phyloP scores from a whole-genome alignment of 2,797 vertebrate genomes.

The Macrochelys suwanniensis region DNA sequence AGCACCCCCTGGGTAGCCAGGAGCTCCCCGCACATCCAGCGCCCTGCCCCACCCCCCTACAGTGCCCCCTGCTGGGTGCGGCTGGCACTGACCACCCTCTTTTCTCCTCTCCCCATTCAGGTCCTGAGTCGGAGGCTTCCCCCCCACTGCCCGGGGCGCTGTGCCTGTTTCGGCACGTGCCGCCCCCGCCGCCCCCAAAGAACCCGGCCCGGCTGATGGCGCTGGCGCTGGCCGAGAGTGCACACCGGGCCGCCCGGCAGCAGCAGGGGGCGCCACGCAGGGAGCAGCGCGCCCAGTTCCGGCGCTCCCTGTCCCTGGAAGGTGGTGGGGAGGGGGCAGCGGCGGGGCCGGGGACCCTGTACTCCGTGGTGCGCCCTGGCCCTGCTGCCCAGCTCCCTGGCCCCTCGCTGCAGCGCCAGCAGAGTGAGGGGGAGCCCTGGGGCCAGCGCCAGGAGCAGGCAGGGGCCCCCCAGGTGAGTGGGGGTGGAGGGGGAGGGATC shows the following conservation, averaged over 20 bases:
- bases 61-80: background rate
- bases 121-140: slow-evolving; percentile 64
- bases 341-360: slow-evolving; percentile 63
- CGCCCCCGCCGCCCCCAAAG: slow-evolving; percentile 85
- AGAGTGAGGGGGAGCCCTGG: background rate
- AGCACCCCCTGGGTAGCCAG: background rate
- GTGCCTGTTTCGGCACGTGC: slow-evolving; percentile 77
- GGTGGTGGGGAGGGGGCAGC: slow-evolving; percentile 72
- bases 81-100: background rate
- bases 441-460: background rate
- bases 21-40: no score
- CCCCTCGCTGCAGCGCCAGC: slow-evolving; percentile 33
- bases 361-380: slow-evolving; percentile 76
- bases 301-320: slow-evolving; percentile 81
- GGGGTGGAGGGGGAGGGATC: background rate
- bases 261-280: background rate
- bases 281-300: slow-evolving; percentile 64
- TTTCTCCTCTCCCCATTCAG: background rate
- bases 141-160: slow-evolving; percentile 67
- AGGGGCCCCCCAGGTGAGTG: slow-evolving; percentile 46
- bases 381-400: slow-evolving; percentile 35
- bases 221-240: slow-evolving; percentile 85
- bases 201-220: slow-evolving; percentile 89
- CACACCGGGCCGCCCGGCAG: slow-evolving; percentile 84
- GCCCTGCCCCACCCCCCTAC: no score